Percentiles rank a stretch among this genome's conserved stretches.
phyloP scores from a whole-genome alignment of 2,113 vertebrate genomes.

The Chascanopsetta lugubris region DNA sequence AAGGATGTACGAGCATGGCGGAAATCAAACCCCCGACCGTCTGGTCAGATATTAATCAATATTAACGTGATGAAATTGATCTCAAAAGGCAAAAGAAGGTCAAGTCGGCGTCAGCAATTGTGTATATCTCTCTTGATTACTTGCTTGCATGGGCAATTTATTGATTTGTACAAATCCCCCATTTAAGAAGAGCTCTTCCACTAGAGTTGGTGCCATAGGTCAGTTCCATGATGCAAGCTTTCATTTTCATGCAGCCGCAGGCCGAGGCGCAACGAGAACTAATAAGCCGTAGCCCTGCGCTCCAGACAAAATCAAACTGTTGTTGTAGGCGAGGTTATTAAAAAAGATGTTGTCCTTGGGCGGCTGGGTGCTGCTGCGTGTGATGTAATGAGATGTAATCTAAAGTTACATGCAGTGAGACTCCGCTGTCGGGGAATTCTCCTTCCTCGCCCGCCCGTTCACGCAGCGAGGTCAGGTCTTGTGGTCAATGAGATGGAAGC shows the following conservation, averaged over 20 bases:
- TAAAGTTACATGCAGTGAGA: conserved; percentile 14
- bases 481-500: conserved; percentile 1
- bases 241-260: conserved; percentile 39
- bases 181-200: conserved; percentile 50
- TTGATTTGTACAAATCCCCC: conserved; percentile 27
- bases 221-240: conserved; percentile 42
- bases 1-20: too few species aligned
- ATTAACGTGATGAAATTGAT: neutral
- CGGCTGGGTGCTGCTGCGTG: neutral
- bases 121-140: neutral
- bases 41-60: too few species aligned
- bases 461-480: conserved; percentile 7
- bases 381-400: conserved; percentile 16
- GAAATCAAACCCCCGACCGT: too few species aligned
- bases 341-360: conserved; percentile 6
- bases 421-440: neutral
- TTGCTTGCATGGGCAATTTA: neutral
- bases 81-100: neutral
- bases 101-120: conserved; percentile 6
- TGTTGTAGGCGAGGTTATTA: conserved; percentile 19
- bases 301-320: neutral
- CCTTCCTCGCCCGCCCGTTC: neutral
- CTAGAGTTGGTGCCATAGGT: conserved; percentile 49
- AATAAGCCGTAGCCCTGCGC: conserved; percentile 1
- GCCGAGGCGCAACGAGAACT: conserved; percentile 11